Evolutionary conservation across 2,797 vertebrate genomes (phyloP).

Genomic region (Arrhamphus sclerolepis): DNA sequence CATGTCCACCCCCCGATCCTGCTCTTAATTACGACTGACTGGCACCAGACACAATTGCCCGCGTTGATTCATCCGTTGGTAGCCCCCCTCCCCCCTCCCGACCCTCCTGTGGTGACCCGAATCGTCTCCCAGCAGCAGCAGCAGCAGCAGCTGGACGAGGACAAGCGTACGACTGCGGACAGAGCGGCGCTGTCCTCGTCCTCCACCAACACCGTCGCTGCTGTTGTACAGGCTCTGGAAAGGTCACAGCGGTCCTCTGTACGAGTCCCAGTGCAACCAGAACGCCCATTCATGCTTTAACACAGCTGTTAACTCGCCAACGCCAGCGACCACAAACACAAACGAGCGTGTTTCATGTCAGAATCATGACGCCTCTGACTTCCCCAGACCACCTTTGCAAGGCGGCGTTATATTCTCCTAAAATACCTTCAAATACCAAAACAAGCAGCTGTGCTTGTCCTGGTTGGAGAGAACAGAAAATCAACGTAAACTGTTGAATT

Average conservation of each 20-base stretch:
- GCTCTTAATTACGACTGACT: slow-evolving; percentile 98
- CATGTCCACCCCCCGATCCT: slow-evolving; percentile 81
- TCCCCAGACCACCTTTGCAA: no score
- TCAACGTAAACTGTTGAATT: no score
- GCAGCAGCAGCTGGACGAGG: slow-evolving; percentile 86
- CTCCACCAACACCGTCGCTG: slow-evolving; percentile 36
- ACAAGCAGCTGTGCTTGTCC: no score
- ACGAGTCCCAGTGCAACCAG: slow-evolving; percentile 34
- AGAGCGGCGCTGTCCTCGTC: slow-evolving; percentile 51
- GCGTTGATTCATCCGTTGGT: slow-evolving; percentile 91
- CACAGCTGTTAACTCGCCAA: slow-evolving; percentile 47
- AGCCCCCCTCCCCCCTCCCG: slow-evolving; percentile 63
- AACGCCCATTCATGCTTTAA: slow-evolving; percentile 45
- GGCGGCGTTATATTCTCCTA: no score
- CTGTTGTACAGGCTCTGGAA: slow-evolving; percentile 47
- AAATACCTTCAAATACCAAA: no score
- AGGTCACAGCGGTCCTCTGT: slow-evolving; percentile 57
- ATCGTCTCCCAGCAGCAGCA: slow-evolving; percentile 94
- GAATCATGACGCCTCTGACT: no score
- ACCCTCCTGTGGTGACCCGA: slow-evolving; percentile 89
- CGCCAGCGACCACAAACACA: slow-evolving; percentile 32
- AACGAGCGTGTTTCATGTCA: no score
- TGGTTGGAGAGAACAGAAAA: no score
- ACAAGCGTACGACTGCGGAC: slow-evolving; percentile 78
- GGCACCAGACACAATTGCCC: slow-evolving; percentile 97